Base-by-base conservation (phyloP, 35 echinoderm and acorn worm species). In the Nesometra sesokonis region DNA sequence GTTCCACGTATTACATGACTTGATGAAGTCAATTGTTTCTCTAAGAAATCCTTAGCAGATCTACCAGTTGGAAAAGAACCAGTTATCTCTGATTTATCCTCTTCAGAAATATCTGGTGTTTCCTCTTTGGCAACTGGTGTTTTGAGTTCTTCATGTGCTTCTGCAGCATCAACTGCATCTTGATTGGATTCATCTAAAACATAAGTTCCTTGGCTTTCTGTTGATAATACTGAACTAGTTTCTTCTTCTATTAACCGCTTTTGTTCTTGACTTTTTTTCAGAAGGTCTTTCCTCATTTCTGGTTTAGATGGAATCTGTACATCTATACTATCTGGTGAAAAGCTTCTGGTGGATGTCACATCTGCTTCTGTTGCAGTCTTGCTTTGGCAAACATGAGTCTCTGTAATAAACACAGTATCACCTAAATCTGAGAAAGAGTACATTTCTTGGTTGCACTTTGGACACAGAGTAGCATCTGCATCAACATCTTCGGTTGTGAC, bases 261-360 rank as follows among this genome's bases (percentile, higher is more conserved):
- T 29, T 19, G n/a, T 34, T 43, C 84, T 5, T 76, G 33, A 77
- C 82, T 77, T 82, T 77, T 89, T 77, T 76, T 87, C 33, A 77
- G 76, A 76, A 84, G 7, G 37, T 46, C 35, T 36, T 43, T 46
- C 29, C 77, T 80, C 80, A 77, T 80, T 87, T 57, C 38, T 67
- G 52, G 52, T 27, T 67, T 67, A 9, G 11, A 67, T 17, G 52
- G 52, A 19, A 67, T 67, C 52, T 67, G 52, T 67, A 93, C 88
- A 82, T 99, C 96, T 27, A 99, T 85, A 88, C 96, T 94, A 83
- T 97, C 96, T 0, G 92, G 89, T 77, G 96, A 99, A 39, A 99
- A 90, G 32, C 93, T 93, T 77, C 87, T 79, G 4, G 87, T 46
- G 57, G 57, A 90, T 37, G 90, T 86, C 15, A 87, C 37, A 32